phyloP scores from a whole-genome alignment of 2,797 vertebrate genomes.

The Phalloptychus januarius region DNA sequence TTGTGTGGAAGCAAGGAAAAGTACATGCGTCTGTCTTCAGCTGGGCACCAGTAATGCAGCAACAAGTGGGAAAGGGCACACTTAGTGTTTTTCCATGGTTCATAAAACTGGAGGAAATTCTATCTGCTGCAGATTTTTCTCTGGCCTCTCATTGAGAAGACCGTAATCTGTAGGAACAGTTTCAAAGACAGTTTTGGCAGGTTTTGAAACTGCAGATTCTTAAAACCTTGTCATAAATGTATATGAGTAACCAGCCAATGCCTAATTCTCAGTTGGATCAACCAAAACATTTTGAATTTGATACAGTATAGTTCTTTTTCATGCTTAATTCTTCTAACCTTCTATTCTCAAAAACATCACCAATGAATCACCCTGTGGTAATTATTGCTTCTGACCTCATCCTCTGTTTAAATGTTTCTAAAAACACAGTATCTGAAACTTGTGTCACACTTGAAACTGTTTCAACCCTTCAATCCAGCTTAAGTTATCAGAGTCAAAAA shows the following conservation, averaged over 20 bases:
- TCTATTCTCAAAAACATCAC: neutral
- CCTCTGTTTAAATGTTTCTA: slow-evolving; percentile 49
- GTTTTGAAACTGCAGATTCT: neutral
- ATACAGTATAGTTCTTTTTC: neutral
- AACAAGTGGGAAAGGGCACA: neutral
- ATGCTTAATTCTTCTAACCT: neutral
- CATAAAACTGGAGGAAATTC: neutral
- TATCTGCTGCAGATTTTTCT: neutral
- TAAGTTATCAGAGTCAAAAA: slow-evolving; percentile 8
- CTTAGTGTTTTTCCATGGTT: neutral
- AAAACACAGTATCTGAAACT: slow-evolving; percentile 56
- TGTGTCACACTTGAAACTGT: slow-evolving; percentile 42
- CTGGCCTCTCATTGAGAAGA: neutral
- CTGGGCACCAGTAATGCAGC: neutral
- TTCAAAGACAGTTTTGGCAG: neutral
- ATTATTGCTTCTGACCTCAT: slow-evolving; percentile 58
- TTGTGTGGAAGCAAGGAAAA: neutral
- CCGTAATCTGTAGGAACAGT: neutral
- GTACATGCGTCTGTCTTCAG: neutral
- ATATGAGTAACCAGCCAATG: neutral
- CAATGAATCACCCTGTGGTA: slow-evolving; percentile 52
- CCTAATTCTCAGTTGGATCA: neutral
- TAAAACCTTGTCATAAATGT: neutral
- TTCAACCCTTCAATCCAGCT: neutral
- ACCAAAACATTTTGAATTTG: neutral